phyloP scores from a whole-genome alignment of 2,113 vertebrate genomes.

The Calyptommatus sinebrachiatus region DNA sequence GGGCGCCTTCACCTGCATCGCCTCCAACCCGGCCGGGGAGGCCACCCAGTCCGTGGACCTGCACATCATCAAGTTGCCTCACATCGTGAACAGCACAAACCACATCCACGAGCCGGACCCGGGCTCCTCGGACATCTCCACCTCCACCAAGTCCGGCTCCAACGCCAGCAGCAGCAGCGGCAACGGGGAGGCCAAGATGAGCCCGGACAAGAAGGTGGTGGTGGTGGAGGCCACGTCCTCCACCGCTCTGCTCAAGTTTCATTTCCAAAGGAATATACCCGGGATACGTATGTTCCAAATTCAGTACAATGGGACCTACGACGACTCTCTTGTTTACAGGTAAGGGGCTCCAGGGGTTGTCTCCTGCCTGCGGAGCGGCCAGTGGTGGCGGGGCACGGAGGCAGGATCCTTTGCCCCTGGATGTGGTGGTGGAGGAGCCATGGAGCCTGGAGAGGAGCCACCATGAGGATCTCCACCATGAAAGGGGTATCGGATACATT shows the following conservation, averaged over 20 bases:
- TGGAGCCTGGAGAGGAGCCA: background rate
- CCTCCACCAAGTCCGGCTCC: slow-evolving; percentile 90
- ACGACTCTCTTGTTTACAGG: slow-evolving; percentile 99
- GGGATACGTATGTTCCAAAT: slow-evolving; percentile 99
- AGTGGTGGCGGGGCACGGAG: background rate
- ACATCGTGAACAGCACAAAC: slow-evolving; percentile 95
- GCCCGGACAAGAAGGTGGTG: slow-evolving; percentile 89
- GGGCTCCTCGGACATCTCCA: slow-evolving; percentile 95
- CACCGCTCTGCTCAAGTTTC: slow-evolving; percentile 93
- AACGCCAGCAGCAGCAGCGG: slow-evolving; percentile 82
- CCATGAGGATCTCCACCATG: too few relatives aligned
- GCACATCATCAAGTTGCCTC: slow-evolving; percentile 94
- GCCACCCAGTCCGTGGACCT: slow-evolving; percentile 90
- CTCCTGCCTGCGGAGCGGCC: background rate
- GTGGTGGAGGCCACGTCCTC: slow-evolving; percentile 94
- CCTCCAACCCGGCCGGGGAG: slow-evolving; percentile 95
- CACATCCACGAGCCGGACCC: slow-evolving; percentile 96
- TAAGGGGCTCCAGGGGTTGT: slow-evolving; percentile 62
- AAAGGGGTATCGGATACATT: too few relatives aligned
- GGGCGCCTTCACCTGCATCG: slow-evolving; percentile 95
- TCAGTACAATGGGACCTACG: slow-evolving; percentile 97
- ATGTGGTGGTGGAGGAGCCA: too few relatives aligned
- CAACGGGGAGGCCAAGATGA: slow-evolving; percentile 88
- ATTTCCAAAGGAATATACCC: slow-evolving; percentile 98
- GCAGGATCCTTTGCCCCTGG: background rate